Base-by-base conservation (phyloP, 53 echinoderm and acorn worm species). In the Mesocentrotus franciscanus region DNA sequence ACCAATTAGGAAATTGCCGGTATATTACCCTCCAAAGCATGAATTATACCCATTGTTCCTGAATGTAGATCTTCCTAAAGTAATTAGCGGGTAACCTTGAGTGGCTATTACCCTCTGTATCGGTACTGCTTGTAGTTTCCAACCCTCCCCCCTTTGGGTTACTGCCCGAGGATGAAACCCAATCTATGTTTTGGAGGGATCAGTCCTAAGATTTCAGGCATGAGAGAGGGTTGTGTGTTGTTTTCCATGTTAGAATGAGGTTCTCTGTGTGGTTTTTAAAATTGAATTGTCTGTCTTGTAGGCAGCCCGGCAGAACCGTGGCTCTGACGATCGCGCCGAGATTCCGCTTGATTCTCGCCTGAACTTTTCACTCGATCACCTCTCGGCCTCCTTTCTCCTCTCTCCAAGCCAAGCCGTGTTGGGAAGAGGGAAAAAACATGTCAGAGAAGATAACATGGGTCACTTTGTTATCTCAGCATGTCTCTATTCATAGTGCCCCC, bases 391-490 rank as follows among this genome's bases (percentile, higher is more conserved):
- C 58, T 58, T 58, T 57, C 58, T 55, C 55, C 13, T 22, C 42
- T 39, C 15, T 2, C 49, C 64, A 18, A 11, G 57, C 34, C 87
- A 58, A 57, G 58, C 13, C 18, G 58, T 6, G 18, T 29, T 87
- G 58, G 56, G 57, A 11, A 57, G 87, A 87, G 87, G 59, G 58
- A 87, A 32, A n/a, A 29, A 27, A 27, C 87, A 57, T 87, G 87
- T 87, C 87, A 87, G 59, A 11, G 87, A 87, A 87, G 87, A 87
- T 87, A 87, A 58, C 87, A 24, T 57, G 29, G n/a, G 87, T 58
- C 87, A 87, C 87, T 87, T 58, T 87, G 87, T 87, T 91, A 91
- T 91, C 91, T 57, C 66, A 91, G 91, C 58, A 58, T 87, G 87
- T 87, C 87, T 87, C 27, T n/a, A 11, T 57, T 87, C 27, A 87